Evolutionary conservation across 1,140 invertebrate species (phyloP), one percentile per base, ranked within the genome.

Genomic region (Calycopis cecrops): DNA sequence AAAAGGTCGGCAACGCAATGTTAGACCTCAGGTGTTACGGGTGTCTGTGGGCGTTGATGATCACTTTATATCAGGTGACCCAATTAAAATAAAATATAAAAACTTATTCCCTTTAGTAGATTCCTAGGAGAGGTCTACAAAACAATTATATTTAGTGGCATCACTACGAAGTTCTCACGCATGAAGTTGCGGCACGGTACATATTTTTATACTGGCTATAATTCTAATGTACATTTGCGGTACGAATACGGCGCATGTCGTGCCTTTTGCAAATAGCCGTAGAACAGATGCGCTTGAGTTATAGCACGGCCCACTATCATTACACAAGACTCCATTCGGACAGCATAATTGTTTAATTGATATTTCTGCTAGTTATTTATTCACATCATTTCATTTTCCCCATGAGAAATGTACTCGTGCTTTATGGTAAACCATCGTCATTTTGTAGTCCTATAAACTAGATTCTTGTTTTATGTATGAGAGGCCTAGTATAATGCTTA

Each of bases 341-440:
- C 83, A 86, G 78, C 73, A 80, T 86, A 86, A 86, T 86, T 86
- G 77, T 86, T 86, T 86, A 86, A 86, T 86, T 86, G 81, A 85
- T 86, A 86, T 86, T 86, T 85, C 81, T 82, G 75, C 75, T 52
- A 80, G 83, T 85, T 86, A 86, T 86, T 83, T 85, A 80, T 86
- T 76, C 79, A 80, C 78, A 70, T 85, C 81, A 80, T 79, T 80
- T 57, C 67, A 64, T 79, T 75, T 78, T 79, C 73, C 71, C 69
- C 71, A 74, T 69, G 74, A 76, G 76, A 82, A 76, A 73, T 65
- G 63, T 56, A 60, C 61, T 61, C 60, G 78, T 81, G 82, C 72
- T 59, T 67, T 82, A 82, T 79, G 74, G 69, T 33, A 64, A 50
- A 57, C 62, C 50, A 33, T 60, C 44, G 42, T 9, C 28, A 42